Evolutionary conservation across 2,797 vertebrate species (phyloP).

Genomic region (Chromis chromis): DNA sequence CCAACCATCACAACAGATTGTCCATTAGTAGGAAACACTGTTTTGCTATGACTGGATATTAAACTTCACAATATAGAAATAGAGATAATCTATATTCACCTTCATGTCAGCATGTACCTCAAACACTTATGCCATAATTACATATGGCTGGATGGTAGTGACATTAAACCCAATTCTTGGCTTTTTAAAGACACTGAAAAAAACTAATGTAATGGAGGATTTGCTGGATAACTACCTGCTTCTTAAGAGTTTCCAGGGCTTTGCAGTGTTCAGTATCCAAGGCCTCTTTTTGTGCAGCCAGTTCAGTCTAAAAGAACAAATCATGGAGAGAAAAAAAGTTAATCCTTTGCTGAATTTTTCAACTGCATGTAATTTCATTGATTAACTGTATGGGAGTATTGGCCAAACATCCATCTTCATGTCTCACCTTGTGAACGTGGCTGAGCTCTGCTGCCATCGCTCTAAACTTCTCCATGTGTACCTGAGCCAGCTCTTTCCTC

Average conservation of each 20-base stretch:
- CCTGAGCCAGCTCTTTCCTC: conserved; percentile 80
- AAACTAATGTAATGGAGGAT: not conserved
- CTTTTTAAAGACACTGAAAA: not conserved
- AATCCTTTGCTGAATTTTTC: not conserved
- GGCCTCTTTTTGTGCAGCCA: conserved; percentile 75
- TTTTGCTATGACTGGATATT: not conserved
- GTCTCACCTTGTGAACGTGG: conserved; percentile 86
- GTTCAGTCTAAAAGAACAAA: conserved; percentile 68
- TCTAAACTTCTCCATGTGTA: conserved; percentile 84
- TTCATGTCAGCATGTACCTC: not conserved
- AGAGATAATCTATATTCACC: not conserved
- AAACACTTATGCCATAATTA: not conserved
- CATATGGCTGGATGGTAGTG: not conserved
- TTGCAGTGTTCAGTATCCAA: conserved; percentile 77
- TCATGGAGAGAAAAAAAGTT: not conserved
- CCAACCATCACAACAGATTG: too few relatives aligned
- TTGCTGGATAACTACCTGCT: conserved; percentile 68
- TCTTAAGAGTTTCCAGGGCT: conserved; percentile 76
- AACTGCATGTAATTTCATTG: not conserved
- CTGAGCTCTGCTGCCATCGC: conserved; percentile 85
- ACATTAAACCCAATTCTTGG: not conserved
- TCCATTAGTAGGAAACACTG: not conserved
- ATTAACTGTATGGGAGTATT: not conserved
- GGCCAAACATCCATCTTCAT: not conserved
- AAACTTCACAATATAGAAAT: not conserved